Evolutionary conservation across 2,888 invertebrate species (phyloP), one percentile per base, ranked within the genome.

Genomic region (Nebria brevicollis): DNA sequence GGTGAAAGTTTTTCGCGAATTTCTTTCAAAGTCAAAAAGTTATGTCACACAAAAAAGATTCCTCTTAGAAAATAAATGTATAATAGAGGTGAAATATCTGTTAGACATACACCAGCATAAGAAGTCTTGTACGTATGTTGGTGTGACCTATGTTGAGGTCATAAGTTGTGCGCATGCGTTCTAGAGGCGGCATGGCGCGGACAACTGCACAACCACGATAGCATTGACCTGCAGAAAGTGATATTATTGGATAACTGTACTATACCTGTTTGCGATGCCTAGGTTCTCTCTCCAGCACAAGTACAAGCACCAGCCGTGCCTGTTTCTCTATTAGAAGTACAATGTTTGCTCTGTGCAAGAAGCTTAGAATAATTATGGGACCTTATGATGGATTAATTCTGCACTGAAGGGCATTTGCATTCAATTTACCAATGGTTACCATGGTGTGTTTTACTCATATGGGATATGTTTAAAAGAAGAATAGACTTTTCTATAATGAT

Each of bases 91-190:
- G 64, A 42, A 26, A 75, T 75, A 54, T 75, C 65, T 65, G 54
- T 13, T 75, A 75, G 54, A 43, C 73, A 41, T 41, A 54, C 54
- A 64, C 43, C 64, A 64, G 74, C 74, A 74, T 15, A 54, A 54
- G 54, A 54, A 54, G 54, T 54, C 54, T 54, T 54, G 54, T 54
- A 54, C 13, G 54, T 54, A 54, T 54, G 54, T 54, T 54, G 6
- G 34, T 68, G 77, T 77, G 77, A 77, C 77, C 77, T 77, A 72
- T 77, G 77, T 77, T 72, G 77, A 77, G 77, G 77, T 77, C 73
- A 77, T 72, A 54, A 77, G 77, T 77, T 25, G 64, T 54, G 64
- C 77, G 77, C 77, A 72, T 77, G 77, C 77, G 77, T 72, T 25
- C 8, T 25, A 25, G 54, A 68, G 43, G 41, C 77, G 72, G 72